These are phyloP conservation scores for Synergus umbraculus DNA, from an alignment of 2,888 invertebrate genomes.

Conservation along the genomic window DNA sequence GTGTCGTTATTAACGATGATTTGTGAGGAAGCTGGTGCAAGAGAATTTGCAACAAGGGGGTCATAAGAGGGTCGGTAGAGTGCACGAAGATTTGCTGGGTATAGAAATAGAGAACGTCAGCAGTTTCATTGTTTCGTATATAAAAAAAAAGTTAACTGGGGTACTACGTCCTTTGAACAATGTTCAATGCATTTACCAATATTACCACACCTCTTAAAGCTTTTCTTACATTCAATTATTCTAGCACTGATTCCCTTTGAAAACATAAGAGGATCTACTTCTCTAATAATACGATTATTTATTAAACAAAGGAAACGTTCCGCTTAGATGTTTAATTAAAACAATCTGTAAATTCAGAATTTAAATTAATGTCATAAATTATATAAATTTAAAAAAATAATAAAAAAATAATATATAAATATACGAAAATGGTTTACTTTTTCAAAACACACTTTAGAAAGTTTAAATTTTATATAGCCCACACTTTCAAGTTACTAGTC, in stretches of 20 bases:
- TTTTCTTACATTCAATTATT: not conserved
- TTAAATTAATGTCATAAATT: not conserved
- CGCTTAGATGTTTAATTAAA: not conserved
- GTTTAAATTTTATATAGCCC: not conserved
- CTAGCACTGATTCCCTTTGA: not conserved
- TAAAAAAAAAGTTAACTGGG: constrained; percentile 38
- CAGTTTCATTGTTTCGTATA: constrained; percentile 48
- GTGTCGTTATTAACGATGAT: not conserved
- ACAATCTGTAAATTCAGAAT: not conserved
- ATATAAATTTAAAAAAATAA: too few species aligned
- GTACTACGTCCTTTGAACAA: constrained; percentile 40
- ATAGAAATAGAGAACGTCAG: constrained; percentile 44
- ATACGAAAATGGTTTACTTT: too few species aligned
- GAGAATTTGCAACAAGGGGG: not conserved
- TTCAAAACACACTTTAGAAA: too few species aligned
- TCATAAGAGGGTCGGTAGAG: not conserved
- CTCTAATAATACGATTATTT: not conserved
- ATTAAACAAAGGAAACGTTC: too few species aligned
- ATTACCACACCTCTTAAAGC: not conserved
- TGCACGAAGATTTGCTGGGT: not conserved
- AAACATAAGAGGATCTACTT: not conserved
- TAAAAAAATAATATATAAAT: too few species aligned
- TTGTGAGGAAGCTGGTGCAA: constrained; percentile 1
- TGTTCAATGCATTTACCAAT: not conserved
- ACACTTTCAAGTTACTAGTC: not conserved